Percentiles rank a stretch among this genome's conserved stretches.
Evolutionary conservation across 2,888 invertebrate genomes (phyloP).

Genomic region (Agonopterix subpropinquella): DNA sequence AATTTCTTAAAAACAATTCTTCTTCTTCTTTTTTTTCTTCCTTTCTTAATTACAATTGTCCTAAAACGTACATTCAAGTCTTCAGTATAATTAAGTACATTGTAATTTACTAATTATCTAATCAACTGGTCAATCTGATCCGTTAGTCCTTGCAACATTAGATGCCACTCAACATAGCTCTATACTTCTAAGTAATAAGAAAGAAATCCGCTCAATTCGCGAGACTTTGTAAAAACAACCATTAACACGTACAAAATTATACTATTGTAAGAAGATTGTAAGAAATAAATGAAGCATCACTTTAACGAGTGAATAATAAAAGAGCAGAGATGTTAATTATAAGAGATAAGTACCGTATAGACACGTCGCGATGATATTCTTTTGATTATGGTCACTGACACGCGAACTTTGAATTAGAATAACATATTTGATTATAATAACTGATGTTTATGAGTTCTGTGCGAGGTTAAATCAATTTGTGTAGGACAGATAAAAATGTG

Average conservation of each 20-base stretch:
- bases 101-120: constrained; percentile 37
- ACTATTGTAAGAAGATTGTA: constrained; percentile 13
- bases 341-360: neutral
- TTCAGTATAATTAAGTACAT: neutral
- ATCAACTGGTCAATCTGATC: constrained; percentile 18
- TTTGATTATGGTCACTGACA: constrained; percentile 22
- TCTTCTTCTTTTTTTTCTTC: too few relatives aligned
- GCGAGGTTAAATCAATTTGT: neutral
- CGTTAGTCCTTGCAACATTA: neutral
- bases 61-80: too few relatives aligned
- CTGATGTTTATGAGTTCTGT: neutral
- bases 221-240: too few relatives aligned
- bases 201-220: too few relatives aligned
- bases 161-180: too few relatives aligned
- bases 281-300: constrained; percentile 18
- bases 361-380: constrained; percentile 11
- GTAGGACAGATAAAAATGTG: constrained; percentile 20
- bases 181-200: too few relatives aligned
- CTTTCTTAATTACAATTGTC: too few relatives aligned
- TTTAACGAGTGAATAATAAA: constrained; percentile 7
- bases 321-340: constrained; percentile 1
- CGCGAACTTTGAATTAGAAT: constrained; percentile 41
- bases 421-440: neutral
- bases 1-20: too few relatives aligned
- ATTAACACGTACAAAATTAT: constrained; percentile 6